A percentile compares a stretch with the other conserved stretches of the same genome.
phyloP scores from a whole-genome alignment of 2,797 vertebrate genomes.

The Gila robusta region DNA sequence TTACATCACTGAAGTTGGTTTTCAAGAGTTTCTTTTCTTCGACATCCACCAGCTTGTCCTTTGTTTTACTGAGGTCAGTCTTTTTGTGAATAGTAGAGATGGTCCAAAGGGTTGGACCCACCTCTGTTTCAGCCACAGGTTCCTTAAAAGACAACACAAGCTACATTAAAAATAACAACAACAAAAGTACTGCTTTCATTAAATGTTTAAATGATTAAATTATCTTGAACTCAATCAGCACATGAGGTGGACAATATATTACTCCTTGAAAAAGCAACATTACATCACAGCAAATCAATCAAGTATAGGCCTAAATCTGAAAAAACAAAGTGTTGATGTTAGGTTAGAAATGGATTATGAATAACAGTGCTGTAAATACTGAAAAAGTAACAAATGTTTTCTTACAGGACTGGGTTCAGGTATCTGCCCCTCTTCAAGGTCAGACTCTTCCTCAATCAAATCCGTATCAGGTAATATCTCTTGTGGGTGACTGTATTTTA shows the following conservation, averaged over 20 bases:
- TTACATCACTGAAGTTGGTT: slow-evolving; percentile 41
- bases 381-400: background rate
- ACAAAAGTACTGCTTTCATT: background rate
- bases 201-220: background rate
- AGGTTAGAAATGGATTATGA: background rate
- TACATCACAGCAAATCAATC: background rate
- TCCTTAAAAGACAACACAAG: slow-evolving; percentile 65
- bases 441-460: slow-evolving; percentile 53
- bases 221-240: background rate
- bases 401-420: slow-evolving; percentile 64
- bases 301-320: background rate
- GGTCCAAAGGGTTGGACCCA: slow-evolving; percentile 60
- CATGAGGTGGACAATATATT: background rate
- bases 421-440: slow-evolving; percentile 54
- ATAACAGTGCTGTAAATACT: background rate
- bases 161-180: background rate
- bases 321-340: background rate
- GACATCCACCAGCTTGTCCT: slow-evolving; percentile 45
- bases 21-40: slow-evolving; percentile 42
- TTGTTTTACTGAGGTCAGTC: slow-evolving; percentile 27
- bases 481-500: slow-evolving; percentile 66
- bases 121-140: slow-evolving; percentile 62
- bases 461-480: slow-evolving; percentile 55
- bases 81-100: slow-evolving; percentile 35
- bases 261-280: background rate